Base-by-base conservation (phyloP, 1,140 invertebrate genomes). In the Amyelois transitella region DNA sequence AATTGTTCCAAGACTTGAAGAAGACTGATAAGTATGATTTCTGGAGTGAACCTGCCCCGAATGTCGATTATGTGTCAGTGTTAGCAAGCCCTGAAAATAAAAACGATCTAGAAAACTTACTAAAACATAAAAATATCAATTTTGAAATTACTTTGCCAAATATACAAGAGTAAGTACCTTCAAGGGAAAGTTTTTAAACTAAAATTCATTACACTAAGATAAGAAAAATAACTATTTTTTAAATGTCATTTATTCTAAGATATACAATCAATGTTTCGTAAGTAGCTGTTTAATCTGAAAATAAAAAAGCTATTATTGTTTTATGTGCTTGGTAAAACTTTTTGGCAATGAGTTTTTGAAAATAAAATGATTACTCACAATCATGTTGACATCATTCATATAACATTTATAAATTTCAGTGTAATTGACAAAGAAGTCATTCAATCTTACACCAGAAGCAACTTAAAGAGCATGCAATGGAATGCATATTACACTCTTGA, bases 401-500 rank as follows among this genome's bases (percentile, higher is more conserved):
- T 12, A 43, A 12, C 12, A 43, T 6, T 6, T 43, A n/a, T 43
- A 43, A n/a, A 6, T 72, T 74, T 21, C 60, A 86, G 83, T 38
- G 32, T 64, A 21, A 76, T 85, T 8, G 77, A 83, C 18, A 68
- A 75, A 52, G 69, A 86, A 60, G 60, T 21, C 5, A 66, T 79
- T 0, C 58, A 50, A 12, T 64, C 20, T 1, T 82, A 81, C 44
- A 65, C 59, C 25, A 69, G 68, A 38, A 77, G 55, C 12, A 73
- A 71, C 43, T 48, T 44, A 8, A 65, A 50, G 55, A 68, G 55
- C 24, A 83, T 90, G 76, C 61, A 64, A 51, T 91, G 90, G 83
- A 86, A 75, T 24, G 71, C 61, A 5, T 93, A 92, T 54, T 89
- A 91, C 68, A 90, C 58, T 14, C 59, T 66, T 70, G 83, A 73